A percentile compares a stretch with the other conserved stretches of the same genome.
These are phyloP conservation scores for Parazoanthus darwini DNA, from an alignment of 92 coral and sea anemone species.

Conservation along the genomic window DNA sequence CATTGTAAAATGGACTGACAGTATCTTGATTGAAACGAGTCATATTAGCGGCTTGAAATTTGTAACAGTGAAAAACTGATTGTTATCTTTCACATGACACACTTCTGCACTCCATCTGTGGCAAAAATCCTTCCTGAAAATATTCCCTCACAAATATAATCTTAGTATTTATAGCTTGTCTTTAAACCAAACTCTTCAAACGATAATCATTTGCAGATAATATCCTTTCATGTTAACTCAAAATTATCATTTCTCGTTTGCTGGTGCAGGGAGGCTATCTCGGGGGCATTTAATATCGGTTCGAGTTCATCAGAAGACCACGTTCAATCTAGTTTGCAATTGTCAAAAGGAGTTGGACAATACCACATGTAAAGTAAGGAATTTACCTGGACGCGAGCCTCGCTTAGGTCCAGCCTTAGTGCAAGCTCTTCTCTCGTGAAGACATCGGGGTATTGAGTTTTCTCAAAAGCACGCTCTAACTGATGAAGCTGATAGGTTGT, in stretches of 20 bases:
- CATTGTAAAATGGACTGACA: slow-evolving; percentile 32
- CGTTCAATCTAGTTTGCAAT: neutral
- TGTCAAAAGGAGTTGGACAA: neutral
- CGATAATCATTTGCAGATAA: neutral
- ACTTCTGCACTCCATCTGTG: slow-evolving; percentile 30
- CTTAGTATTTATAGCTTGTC: neutral
- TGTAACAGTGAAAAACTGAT: slow-evolving; percentile 25
- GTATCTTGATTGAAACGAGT: slow-evolving; percentile 37
- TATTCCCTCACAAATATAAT: neutral
- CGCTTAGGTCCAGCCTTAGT: slow-evolving; percentile 86
- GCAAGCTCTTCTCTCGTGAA: slow-evolving; percentile 97
- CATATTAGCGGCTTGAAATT: slow-evolving; percentile 28
- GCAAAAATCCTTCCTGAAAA: neutral
- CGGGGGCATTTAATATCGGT: slow-evolving; percentile 21
- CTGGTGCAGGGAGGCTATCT: neutral
- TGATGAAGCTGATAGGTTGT: slow-evolving; percentile 97
- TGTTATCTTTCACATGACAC: slow-evolving; percentile 21
- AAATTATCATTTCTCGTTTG: neutral
- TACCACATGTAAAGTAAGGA: neutral
- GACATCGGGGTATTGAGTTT: slow-evolving; percentile 97
- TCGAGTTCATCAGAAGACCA: slow-evolving; percentile 9
- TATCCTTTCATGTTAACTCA: neutral
- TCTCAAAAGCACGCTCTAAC: slow-evolving; percentile 93
- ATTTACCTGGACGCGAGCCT: slow-evolving; percentile 94
- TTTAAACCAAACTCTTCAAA: neutral